phyloP scores from a whole-genome alignment of 1,140 invertebrate species.

The Trissolcus basalis region DNA sequence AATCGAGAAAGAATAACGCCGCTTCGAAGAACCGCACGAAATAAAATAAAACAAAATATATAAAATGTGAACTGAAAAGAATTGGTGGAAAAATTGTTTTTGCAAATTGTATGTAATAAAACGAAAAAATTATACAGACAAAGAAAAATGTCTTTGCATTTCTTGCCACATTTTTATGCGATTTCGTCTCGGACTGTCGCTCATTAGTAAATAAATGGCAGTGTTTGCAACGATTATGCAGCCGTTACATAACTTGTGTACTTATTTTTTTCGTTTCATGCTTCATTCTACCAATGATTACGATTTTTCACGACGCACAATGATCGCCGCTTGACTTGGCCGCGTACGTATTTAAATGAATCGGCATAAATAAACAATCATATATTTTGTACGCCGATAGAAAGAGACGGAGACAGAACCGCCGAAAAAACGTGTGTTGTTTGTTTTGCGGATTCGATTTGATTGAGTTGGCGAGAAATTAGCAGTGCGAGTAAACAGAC shows the following conservation, averaged over 20 bases:
- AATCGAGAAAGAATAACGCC: too few relatives aligned
- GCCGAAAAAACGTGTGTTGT: too few relatives aligned
- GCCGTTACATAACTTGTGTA: conserved; percentile 44
- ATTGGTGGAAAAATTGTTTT: neutral
- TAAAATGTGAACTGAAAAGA: too few relatives aligned
- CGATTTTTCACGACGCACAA: conserved; percentile 7
- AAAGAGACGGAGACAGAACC: too few relatives aligned
- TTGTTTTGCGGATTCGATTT: neutral
- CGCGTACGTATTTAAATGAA: conserved; percentile 1
- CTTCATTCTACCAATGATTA: conserved; percentile 30
- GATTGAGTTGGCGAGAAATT: conserved; percentile 12
- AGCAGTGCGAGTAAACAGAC: conserved; percentile 21
- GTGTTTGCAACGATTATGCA: conserved; percentile 43
- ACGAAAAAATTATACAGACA: neutral
- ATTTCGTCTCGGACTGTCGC: conserved; percentile 30
- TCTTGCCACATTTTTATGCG: conserved; percentile 12
- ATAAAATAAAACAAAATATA: too few relatives aligned
- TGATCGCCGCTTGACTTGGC: conserved; percentile 1
- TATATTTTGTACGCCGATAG: too few relatives aligned
- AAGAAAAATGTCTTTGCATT: neutral
- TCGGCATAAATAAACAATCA: neutral
- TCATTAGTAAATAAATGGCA: conserved; percentile 50
- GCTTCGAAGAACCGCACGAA: too few relatives aligned
- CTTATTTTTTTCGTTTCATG: conserved; percentile 39
- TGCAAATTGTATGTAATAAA: neutral